Evolutionary conservation across 2,113 vertebrate genomes (phyloP).

Genomic region (Daboia siamensis): DNA sequence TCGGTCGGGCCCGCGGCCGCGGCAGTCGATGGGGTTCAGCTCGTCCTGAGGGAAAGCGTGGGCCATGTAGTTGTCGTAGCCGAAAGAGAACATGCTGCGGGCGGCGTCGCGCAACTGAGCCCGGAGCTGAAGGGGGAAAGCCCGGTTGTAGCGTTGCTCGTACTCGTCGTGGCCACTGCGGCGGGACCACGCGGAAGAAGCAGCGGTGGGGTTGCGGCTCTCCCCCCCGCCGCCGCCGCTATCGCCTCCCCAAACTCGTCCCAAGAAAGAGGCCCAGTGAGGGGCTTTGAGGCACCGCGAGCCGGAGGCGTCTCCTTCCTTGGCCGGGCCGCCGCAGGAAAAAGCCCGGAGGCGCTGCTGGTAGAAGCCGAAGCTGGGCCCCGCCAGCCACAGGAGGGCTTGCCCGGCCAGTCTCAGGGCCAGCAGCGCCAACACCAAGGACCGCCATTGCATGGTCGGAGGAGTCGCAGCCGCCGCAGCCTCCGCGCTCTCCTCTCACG

Average conservation of each 20-base stretch:
- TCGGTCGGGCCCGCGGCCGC: conserved; percentile 89
- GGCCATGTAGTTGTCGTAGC: conserved; percentile 97
- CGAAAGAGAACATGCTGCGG: conserved; percentile 91
- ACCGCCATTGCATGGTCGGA: conserved; percentile 95
- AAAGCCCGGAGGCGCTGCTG: conserved; percentile 68
- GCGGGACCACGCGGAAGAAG: conserved; percentile 39
- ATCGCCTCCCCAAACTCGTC: neutral
- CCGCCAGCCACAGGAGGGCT: conserved; percentile 79
- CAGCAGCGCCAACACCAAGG: conserved; percentile 86
- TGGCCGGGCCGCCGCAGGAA: neutral
- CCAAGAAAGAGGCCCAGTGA: conserved; percentile 20
- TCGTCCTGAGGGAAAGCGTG: conserved; percentile 94
- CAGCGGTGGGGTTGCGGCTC: conserved; percentile 52
- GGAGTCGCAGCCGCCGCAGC: neutral
- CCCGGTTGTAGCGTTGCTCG: conserved; percentile 80
- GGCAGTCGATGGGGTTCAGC: conserved; percentile 92
- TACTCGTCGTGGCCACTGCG: conserved; percentile 78
- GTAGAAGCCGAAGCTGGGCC: conserved; percentile 80
- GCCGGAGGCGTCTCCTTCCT: neutral
- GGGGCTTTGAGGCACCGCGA: neutral
- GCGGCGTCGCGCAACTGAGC: conserved; percentile 85
- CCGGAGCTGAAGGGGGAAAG: conserved; percentile 83
- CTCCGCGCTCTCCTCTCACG: conserved; percentile 50
- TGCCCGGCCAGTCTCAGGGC: conserved; percentile 82
- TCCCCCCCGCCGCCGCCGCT: conserved; percentile 45